A percentile compares a stretch with the other conserved stretches of the same genome.
Evolutionary conservation across 1,140 invertebrate species (phyloP).

Genomic region (Trichonephila inaurata): DNA sequence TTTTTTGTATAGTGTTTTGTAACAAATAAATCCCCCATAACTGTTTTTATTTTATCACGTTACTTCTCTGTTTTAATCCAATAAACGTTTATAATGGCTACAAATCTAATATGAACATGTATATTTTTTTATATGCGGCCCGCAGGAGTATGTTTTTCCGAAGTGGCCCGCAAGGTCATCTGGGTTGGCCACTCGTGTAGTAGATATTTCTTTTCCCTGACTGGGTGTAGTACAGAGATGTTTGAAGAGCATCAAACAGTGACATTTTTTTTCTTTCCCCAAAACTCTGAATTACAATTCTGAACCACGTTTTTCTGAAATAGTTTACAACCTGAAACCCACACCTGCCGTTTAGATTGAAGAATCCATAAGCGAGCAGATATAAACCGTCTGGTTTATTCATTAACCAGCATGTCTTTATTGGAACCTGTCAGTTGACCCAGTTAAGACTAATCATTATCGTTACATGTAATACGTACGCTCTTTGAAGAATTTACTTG

Average conservation of each 20-base stretch:
- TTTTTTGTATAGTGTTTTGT: no score
- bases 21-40: no score
- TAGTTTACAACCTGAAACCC: neutral
- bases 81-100: no score
- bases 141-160: no score
- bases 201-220: neutral
- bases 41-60: no score
- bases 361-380: neutral
- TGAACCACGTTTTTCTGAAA: neutral
- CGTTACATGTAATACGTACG: neutral
- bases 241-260: neutral
- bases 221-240: neutral
- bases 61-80: no score
- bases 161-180: no score
- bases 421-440: conserved; percentile 29
- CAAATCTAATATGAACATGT: no score
- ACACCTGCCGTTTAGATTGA: neutral
- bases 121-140: no score
- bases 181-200: neutral
- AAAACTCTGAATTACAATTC: neutral
- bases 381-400: neutral
- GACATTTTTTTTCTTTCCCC: neutral
- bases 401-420: conserved; percentile 51
- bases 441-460: conserved; percentile 29
- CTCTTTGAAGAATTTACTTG: no score